phyloP scores from a whole-genome alignment of 2,113 vertebrate genomes.

The Eidolon helvum region DNA sequence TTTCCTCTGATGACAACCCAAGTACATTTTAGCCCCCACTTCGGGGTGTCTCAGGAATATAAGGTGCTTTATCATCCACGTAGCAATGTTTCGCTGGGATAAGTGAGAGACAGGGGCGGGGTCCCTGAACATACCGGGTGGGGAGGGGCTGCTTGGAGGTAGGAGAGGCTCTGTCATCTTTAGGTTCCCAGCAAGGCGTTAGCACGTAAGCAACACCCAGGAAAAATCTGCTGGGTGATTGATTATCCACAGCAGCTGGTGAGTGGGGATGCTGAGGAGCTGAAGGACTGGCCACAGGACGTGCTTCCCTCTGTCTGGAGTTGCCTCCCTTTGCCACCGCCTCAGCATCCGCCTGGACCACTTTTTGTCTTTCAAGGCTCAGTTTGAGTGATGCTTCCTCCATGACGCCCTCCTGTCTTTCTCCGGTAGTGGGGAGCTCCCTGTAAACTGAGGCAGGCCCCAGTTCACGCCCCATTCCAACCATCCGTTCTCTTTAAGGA shows the following conservation, averaged over 20 bases:
- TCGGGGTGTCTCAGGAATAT: neutral
- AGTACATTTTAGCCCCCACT: neutral
- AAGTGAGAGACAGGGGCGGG: neutral
- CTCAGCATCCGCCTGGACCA: neutral
- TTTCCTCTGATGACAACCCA: neutral
- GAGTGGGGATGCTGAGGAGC: neutral
- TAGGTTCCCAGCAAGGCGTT: neutral
- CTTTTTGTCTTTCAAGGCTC: neutral
- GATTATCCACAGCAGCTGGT: accelerated
- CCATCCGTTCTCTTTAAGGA: neutral
- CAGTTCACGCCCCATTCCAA: accelerated
- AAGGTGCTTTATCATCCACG: neutral
- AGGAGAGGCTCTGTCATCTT: neutral
- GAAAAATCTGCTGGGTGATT: neutral
- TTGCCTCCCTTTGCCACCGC: neutral
- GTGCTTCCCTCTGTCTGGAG: neutral
- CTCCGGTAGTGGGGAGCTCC: accelerated
- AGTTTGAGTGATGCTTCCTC: neutral
- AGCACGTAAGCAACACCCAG: no score
- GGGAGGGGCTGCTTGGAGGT: neutral
- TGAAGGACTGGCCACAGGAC: accelerated
- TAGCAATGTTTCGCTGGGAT: accelerated
- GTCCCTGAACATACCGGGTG: accelerated
- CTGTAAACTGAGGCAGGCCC: neutral
- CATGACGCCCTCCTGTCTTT: neutral